Percentiles rank a stretch among this genome's conserved stretches.
phyloP scores from a whole-genome alignment of 2,797 vertebrate species.

The Thunnus albacares region DNA sequence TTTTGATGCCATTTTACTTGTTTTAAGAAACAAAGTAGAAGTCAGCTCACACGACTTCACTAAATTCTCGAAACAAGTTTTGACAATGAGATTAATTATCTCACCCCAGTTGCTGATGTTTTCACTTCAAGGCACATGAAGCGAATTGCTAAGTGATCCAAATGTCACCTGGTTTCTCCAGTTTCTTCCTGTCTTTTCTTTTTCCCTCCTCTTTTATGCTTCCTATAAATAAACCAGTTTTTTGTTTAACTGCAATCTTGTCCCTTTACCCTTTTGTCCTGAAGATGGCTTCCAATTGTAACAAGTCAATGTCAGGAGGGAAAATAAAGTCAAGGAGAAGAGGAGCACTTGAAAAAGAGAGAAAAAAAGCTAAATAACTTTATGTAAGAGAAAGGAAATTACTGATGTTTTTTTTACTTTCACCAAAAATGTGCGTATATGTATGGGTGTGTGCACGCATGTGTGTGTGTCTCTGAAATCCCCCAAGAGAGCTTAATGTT shows the following conservation, averaged over 20 bases:
- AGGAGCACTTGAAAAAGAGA: not conserved
- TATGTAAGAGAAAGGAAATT: not conserved
- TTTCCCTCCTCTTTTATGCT: not conserved
- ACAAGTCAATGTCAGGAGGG: not conserved
- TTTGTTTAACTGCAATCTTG: not conserved
- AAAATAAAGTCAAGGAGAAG: constrained; percentile 6
- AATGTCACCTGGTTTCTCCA: not conserved
- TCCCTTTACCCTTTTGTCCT: constrained; percentile 2
- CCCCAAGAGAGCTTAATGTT: constrained; percentile 31
- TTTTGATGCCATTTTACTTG: not conserved
- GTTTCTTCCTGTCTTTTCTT: not conserved
- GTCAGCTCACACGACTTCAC: not conserved
- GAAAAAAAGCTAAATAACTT: not conserved
- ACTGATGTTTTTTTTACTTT: not conserved
- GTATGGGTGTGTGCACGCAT: not conserved
- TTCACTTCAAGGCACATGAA: constrained; percentile 6
- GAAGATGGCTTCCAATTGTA: not conserved
- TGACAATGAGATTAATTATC: not conserved
- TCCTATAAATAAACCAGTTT: not conserved
- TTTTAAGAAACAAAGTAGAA: not conserved
- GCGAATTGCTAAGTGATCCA: constrained; percentile 9
- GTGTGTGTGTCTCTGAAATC: constrained; percentile 8
- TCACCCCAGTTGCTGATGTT: constrained; percentile 4
- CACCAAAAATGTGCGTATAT: not conserved
- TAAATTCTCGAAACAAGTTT: not conserved